phyloP scores from a whole-genome alignment of 2,888 invertebrate species.

The Neoaliturus tenellus region DNA sequence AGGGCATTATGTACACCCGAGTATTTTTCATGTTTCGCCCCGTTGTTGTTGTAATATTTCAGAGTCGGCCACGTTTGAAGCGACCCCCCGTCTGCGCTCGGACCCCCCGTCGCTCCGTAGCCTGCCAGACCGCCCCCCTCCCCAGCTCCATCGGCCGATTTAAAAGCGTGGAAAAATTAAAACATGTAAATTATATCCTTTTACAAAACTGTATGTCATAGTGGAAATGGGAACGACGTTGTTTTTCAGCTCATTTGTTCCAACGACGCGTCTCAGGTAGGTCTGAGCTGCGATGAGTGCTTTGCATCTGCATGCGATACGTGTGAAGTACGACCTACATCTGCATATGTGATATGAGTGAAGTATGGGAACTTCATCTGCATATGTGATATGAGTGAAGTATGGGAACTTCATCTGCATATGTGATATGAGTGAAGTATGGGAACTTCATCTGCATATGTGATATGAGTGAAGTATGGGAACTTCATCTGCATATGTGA shows the following conservation, averaged over 20 bases:
- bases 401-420: no score
- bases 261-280: not conserved
- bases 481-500: no score
- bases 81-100: constrained; percentile 33
- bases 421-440: no score
- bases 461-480: no score
- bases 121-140: constrained; percentile 9
- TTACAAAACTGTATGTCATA: constrained; percentile 50
- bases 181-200: constrained; percentile 52
- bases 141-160: constrained; percentile 24
- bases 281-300: no score
- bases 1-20: constrained; percentile 24
- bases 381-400: no score
- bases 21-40: constrained; percentile 43
- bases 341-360: no score
- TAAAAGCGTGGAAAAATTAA: constrained; percentile 49
- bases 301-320: no score
- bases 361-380: no score
- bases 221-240: constrained; percentile 43
- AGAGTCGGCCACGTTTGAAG: constrained; percentile 55
- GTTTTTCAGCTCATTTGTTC: constrained; percentile 45
- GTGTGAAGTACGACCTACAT: no score
- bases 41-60: constrained; percentile 50
- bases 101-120: not conserved
- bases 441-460: no score